These are phyloP conservation scores for Pseudomugil gertrudae DNA, from an alignment of 2,797 vertebrate genomes.

Conservation along the genomic window DNA sequence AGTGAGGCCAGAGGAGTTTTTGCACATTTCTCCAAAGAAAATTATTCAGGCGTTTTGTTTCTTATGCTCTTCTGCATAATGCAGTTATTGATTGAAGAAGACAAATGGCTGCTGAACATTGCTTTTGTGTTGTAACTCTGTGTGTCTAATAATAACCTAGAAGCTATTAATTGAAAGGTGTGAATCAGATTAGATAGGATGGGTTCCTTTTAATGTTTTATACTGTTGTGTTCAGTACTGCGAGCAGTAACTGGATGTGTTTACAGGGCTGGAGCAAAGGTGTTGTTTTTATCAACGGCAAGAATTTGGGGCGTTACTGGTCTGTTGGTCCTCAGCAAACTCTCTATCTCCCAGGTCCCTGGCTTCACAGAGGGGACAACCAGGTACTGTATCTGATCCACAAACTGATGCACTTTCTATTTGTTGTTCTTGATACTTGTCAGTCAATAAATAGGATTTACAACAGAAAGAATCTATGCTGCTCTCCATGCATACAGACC, in stretches of 20 bases:
- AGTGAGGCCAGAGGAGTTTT: conserved; percentile 12
- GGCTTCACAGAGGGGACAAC: conserved; percentile 87
- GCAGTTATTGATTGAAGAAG: conserved; percentile 22
- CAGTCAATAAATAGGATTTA: neutral
- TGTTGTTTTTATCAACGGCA: conserved; percentile 89
- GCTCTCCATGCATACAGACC: too few species aligned
- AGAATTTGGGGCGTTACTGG: conserved; percentile 92
- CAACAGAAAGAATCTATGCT: neutral
- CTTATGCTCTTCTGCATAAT: conserved; percentile 3
- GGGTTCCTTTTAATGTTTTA: neutral
- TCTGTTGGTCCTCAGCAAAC: conserved; percentile 91
- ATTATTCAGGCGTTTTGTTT: neutral
- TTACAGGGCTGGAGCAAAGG: conserved; percentile 92
- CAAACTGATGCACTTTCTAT: neutral
- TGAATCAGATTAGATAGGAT: neutral
- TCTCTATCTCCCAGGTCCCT: conserved; percentile 89
- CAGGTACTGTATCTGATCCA: conserved; percentile 77
- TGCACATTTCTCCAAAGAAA: conserved; percentile 17
- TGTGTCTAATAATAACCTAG: neutral
- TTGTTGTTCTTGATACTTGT: neutral
- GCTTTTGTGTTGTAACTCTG: neutral
- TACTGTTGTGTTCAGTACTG: neutral
- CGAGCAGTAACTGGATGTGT: conserved; percentile 22
- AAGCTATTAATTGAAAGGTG: neutral
- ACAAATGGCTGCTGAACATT: conserved; percentile 10